These are phyloP conservation scores for Bujurquina vittata DNA, from an alignment of 2,113 vertebrate species.

Conservation along the genomic window DNA sequence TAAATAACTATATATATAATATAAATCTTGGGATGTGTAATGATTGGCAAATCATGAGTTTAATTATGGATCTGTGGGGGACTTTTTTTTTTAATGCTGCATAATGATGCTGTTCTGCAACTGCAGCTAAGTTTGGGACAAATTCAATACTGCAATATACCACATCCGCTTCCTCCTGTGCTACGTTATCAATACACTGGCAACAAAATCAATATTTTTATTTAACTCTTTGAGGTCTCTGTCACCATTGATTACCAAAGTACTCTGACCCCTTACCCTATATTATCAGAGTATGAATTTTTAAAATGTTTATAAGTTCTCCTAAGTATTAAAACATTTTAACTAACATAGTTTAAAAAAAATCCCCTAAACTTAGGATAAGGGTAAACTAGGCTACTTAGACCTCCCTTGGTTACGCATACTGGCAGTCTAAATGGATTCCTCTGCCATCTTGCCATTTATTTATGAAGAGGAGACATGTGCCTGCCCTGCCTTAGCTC, in stretches of 20 bases:
- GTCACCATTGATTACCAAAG: neutral
- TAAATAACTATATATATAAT: too few relatives aligned
- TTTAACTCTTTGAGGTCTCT: neutral
- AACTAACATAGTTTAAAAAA: too few relatives aligned
- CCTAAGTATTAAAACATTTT: too few relatives aligned
- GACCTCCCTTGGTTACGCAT: neutral
- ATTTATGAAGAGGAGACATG: too few relatives aligned
- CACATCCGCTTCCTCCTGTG: neutral
- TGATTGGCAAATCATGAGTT: neutral
- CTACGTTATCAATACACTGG: neutral
- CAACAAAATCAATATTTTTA: neutral
- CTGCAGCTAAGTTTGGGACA: neutral
- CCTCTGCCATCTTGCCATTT: neutral
- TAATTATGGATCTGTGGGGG: neutral
- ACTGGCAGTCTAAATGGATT: neutral
- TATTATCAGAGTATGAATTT: neutral
- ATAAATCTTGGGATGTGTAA: neutral
- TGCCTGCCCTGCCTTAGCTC: too few relatives aligned
- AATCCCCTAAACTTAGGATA: neutral
- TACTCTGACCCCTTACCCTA: neutral
- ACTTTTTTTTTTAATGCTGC: neutral
- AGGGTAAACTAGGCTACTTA: neutral
- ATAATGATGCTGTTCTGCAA: neutral
- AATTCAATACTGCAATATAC: neutral
- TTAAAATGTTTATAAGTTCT: neutral